A percentile compares a stretch with the other conserved stretches of the same genome.
Evolutionary conservation across 2,113 vertebrate genomes (phyloP).

Genomic region (Butorides virescens): DNA sequence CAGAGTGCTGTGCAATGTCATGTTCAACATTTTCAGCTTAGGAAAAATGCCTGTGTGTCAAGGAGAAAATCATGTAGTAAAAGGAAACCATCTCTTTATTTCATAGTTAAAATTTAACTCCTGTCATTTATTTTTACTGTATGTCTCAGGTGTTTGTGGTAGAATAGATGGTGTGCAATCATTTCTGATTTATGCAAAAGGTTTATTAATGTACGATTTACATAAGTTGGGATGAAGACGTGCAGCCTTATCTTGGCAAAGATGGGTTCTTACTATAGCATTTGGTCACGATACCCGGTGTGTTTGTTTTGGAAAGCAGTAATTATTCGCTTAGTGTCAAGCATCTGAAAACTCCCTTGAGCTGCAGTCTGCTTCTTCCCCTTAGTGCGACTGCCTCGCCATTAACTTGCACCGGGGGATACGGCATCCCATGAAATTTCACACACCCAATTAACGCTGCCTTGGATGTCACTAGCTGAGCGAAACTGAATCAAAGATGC

Average conservation of each 20-base stretch:
- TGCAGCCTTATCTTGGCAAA: not conserved
- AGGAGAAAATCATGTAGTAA: not conserved
- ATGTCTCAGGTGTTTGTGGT: not conserved
- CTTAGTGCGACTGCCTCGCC: not conserved
- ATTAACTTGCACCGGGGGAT: not conserved
- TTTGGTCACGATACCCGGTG: not conserved
- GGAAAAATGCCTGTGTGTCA: not conserved
- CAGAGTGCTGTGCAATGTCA: not conserved
- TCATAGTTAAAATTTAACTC: not conserved
- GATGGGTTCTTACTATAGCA: not conserved
- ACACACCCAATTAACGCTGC: not conserved
- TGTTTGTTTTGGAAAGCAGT: not conserved
- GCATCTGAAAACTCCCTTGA: not conserved
- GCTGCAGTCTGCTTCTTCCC: not conserved
- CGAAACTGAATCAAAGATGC: not conserved
- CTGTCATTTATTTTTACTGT: not conserved
- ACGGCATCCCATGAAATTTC: accelerated
- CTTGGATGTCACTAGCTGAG: not conserved
- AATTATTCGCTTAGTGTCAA: not conserved
- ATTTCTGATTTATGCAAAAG: not conserved
- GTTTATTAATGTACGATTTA: not conserved
- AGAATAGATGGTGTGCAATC: not conserved
- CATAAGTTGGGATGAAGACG: not conserved
- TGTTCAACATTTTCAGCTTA: not conserved
- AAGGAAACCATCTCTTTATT: not conserved